These are phyloP conservation scores for Xanthostigma xanthostigma DNA, from an alignment of 2,888 invertebrate genomes.

Conservation along the genomic window DNA sequence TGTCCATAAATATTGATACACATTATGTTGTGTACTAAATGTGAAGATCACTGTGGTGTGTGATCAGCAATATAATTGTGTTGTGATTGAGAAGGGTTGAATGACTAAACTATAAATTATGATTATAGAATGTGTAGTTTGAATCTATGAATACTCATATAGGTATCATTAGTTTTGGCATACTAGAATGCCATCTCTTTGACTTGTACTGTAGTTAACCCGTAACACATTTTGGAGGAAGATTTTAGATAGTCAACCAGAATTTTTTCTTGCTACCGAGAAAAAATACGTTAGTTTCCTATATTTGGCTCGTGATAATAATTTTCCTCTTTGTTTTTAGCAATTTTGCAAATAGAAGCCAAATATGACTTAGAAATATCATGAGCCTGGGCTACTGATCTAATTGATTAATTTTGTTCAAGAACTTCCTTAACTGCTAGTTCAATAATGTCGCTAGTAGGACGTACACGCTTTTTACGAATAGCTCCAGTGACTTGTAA, in stretches of 20 bases:
- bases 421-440: slow-evolving; percentile 7
- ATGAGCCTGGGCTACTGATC: slow-evolving; percentile 7
- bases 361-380: slow-evolving; percentile 12
- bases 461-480: neutral
- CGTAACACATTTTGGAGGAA: neutral
- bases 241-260: neutral
- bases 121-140: too few species aligned
- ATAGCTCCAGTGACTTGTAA: too few species aligned
- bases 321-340: slow-evolving; percentile 6
- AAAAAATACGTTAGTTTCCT: slow-evolving; percentile 5
- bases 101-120: too few species aligned
- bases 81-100: too few species aligned
- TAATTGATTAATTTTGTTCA: slow-evolving; percentile 6
- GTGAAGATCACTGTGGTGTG: too few species aligned
- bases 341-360: slow-evolving; percentile 11
- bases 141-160: too few species aligned
- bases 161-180: neutral
- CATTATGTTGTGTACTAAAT: too few species aligned
- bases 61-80: too few species aligned
- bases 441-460: slow-evolving; percentile 3
- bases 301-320: slow-evolving; percentile 10
- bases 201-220: neutral
- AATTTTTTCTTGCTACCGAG: neutral
- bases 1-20: too few species aligned
- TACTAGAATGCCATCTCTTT: neutral